A percentile compares a stretch with the other conserved stretches of the same genome.
phyloP scores from a whole-genome alignment of 2,113 vertebrate genomes.

The Passer montanus region DNA sequence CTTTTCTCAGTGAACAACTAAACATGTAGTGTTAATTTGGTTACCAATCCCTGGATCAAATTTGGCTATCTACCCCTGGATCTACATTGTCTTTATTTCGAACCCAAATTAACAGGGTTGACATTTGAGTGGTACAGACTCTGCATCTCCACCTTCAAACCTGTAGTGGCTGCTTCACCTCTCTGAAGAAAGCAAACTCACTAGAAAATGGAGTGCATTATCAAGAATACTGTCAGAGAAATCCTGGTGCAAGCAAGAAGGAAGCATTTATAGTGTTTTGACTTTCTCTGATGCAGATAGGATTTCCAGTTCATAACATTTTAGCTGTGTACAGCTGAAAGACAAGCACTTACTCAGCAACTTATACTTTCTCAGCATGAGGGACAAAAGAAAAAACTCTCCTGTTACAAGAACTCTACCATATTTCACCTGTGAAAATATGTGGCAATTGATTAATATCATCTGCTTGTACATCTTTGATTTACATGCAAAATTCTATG shows the following conservation, averaged over 20 bases:
- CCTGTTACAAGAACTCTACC: not conserved
- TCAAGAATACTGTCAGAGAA: not conserved
- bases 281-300: not conserved
- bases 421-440: not conserved
- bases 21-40: not conserved
- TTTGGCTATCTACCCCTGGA: not conserved
- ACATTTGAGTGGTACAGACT: not conserved
- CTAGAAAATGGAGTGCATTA: not conserved
- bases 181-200: not conserved
- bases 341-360: not conserved
- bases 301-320: not conserved
- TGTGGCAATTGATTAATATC: not conserved
- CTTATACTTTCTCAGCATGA: not conserved
- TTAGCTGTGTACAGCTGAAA: not conserved
- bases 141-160: not conserved
- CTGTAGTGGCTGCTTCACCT: accelerated
- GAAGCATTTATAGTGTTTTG: not conserved
- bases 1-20: not conserved
- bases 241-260: not conserved
- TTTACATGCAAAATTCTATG: not conserved
- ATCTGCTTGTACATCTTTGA: not conserved
- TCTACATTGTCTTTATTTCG: not conserved
- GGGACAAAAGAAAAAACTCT: not conserved
- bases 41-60: not conserved
- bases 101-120: not conserved